Evolutionary conservation across 2,113 vertebrate genomes (phyloP).

Genomic region (Mus pahari): DNA sequence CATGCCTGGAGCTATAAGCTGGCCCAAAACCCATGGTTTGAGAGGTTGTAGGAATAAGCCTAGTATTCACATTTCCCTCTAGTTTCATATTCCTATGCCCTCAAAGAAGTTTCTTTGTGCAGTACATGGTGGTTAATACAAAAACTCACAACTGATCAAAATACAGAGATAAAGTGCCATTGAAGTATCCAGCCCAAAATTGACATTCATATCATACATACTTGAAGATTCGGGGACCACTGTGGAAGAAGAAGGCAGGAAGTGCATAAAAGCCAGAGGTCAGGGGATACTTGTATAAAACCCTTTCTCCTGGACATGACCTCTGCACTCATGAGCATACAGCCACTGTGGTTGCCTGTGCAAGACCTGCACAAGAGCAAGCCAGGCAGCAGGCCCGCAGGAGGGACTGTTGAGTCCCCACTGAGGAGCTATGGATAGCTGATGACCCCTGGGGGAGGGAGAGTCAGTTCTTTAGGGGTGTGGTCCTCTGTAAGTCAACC

Average conservation of each 20-base stretch:
- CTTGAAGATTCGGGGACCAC: not conserved
- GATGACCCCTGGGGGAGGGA: not conserved
- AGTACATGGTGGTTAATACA: not conserved
- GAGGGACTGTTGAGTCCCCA: not conserved
- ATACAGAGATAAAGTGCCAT: not conserved
- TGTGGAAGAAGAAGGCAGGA: not conserved
- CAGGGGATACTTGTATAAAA: not conserved
- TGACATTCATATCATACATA: not conserved
- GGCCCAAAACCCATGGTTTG: not conserved
- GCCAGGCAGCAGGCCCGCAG: not conserved
- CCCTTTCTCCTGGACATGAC: not conserved
- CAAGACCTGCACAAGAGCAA: not conserved
- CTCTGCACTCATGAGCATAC: not conserved
- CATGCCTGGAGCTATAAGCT: not conserved
- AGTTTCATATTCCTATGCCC: not conserved
- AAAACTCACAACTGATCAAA: not conserved
- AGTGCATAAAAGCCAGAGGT: not conserved
- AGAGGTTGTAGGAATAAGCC: not conserved
- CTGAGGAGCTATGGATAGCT: not conserved
- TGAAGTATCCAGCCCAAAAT: not conserved
- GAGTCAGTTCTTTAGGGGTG: not conserved
- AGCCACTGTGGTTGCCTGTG: not conserved
- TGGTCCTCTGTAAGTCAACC: not conserved
- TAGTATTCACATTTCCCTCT: not conserved
- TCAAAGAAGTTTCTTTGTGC: not conserved